A percentile compares a stretch with the other conserved stretches of the same genome.
These are phyloP conservation scores for Passer domesticus DNA, from an alignment of 2,113 vertebrate genomes.

Conservation along the genomic window DNA sequence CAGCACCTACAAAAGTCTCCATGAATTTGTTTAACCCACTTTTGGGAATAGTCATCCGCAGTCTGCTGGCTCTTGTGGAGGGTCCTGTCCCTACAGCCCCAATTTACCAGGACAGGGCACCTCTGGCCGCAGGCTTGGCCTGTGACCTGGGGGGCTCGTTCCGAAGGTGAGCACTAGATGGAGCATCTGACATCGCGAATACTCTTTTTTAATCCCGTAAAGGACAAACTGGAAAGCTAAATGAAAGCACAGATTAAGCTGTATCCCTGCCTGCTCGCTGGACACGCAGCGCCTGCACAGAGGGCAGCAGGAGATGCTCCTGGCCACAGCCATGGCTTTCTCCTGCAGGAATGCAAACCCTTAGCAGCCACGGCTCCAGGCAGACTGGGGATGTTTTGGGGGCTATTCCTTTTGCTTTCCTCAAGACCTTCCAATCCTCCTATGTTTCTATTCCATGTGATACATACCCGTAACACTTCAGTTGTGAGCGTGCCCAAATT, in stretches of 20 bases:
- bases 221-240: not conserved
- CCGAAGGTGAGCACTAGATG: conserved; percentile 56
- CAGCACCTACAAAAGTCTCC: not conserved
- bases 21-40: not conserved
- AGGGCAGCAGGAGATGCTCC: not conserved
- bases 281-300: fast-evolving
- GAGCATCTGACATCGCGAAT: not conserved
- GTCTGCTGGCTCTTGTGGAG: fast-evolving
- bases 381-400: not conserved
- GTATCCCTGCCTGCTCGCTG: not conserved
- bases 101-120: not conserved
- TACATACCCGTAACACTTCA: not conserved
- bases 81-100: fast-evolving
- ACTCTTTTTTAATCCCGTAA: not conserved
- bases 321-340: not conserved
- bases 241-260: not conserved
- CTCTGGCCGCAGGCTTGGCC: not conserved
- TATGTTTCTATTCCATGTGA: not conserved
- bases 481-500: not conserved
- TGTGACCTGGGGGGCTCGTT: not conserved
- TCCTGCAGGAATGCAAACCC: not conserved
- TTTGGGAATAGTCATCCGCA: not conserved
- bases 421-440: not conserved
- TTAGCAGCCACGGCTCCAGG: fast-evolving
- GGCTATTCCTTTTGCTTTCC: not conserved